Percentiles rank a stretch among this genome's conserved stretches.
Conservation (phyloP, 2,113 vertebrate genomes). For the Bombycilla garrulus region DNA sequence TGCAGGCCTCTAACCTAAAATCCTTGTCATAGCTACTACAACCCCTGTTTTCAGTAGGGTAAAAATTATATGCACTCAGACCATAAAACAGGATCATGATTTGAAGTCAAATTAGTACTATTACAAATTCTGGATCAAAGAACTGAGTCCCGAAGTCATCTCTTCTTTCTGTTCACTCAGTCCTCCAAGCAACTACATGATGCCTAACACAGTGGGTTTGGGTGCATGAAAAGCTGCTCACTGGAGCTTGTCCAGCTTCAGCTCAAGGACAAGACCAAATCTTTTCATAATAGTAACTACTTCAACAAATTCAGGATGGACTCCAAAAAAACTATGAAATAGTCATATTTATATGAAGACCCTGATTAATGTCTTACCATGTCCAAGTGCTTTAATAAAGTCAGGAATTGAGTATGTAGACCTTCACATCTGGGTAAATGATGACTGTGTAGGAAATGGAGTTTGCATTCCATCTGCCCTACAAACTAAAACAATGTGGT, state of each 20-base stretch:
- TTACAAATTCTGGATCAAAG: neutral
- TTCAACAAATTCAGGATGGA: neutral
- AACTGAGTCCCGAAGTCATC: neutral
- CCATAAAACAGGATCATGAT: neutral
- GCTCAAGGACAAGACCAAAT: neutral
- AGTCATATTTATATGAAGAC: neutral
- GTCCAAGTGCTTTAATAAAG: neutral
- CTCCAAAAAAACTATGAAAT: neutral
- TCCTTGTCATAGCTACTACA: neutral
- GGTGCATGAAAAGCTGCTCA: neutral
- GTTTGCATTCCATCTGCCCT: neutral
- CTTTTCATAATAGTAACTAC: neutral
- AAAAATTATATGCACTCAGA: neutral
- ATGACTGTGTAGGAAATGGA: neutral
- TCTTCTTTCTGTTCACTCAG: neutral
- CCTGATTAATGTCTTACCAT: neutral
- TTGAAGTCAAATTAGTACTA: neutral
- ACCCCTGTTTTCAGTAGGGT: neutral
- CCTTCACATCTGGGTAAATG: neutral
- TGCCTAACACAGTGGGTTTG: neutral
- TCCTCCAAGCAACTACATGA: neutral
- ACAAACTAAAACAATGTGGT: neutral
- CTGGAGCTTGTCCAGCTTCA: neutral
- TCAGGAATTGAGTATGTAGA: neutral
- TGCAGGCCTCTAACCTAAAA: neutral